A percentile compares a stretch with the other conserved stretches of the same genome.
phyloP scores from a whole-genome alignment of 1,140 invertebrate genomes.

The Neodiprion pinetum region DNA sequence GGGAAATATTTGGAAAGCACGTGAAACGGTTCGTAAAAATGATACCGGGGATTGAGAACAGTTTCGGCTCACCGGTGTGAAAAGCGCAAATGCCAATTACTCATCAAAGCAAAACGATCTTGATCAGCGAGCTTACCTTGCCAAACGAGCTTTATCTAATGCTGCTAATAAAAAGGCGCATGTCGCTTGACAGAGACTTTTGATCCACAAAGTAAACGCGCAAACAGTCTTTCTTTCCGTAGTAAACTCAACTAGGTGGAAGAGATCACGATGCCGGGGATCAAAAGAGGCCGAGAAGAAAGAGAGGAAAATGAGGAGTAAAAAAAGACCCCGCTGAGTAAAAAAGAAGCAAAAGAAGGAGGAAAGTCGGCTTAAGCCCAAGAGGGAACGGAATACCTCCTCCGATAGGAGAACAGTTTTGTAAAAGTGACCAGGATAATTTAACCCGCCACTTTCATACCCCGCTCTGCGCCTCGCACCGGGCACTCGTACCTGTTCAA shows the following conservation, averaged over 20 bases:
- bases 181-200: neutral
- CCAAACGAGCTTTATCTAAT: neutral
- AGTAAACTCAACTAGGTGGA: neutral
- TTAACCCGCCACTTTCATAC: neutral
- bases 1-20: too few relatives aligned
- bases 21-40: too few relatives aligned
- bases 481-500: too few relatives aligned
- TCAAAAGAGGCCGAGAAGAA: slow-evolving; percentile 2
- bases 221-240: neutral
- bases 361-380: neutral
- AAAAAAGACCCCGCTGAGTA: neutral
- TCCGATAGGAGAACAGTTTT: neutral
- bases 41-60: too few relatives aligned
- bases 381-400: neutral
- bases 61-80: too few relatives aligned
- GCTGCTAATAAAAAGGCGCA: neutral
- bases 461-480: too few relatives aligned
- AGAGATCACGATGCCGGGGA: neutral
- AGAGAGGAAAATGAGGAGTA: neutral
- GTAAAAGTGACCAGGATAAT: neutral
- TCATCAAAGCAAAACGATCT: too few relatives aligned
- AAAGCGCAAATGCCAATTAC: too few relatives aligned
- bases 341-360: neutral
- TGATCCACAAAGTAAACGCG: neutral
- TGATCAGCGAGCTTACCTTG: neutral